These are phyloP conservation scores for Dinocampus coccinellae DNA, from an alignment of 2,888 invertebrate genomes.

Conservation along the genomic window DNA sequence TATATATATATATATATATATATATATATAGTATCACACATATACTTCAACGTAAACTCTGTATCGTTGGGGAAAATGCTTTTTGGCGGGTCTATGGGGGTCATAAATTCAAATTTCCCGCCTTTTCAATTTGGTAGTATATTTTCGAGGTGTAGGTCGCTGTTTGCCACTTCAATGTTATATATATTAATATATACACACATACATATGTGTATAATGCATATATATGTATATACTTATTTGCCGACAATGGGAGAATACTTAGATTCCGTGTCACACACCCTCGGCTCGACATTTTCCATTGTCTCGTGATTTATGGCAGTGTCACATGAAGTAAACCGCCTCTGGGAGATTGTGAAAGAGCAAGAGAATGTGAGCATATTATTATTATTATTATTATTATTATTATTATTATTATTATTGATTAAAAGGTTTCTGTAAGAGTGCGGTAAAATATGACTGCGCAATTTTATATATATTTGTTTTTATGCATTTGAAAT, in stretches of 20 bases:
- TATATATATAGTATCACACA: too few relatives aligned
- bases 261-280: slow-evolving; percentile 58
- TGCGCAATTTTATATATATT: background rate
- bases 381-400: slow-evolving; percentile 41
- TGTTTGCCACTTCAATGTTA: slow-evolving; percentile 31
- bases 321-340: slow-evolving; percentile 21
- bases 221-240: slow-evolving; percentile 9
- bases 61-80: background rate
- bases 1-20: too few relatives aligned
- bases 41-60: slow-evolving; percentile 10
- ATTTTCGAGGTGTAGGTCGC: slow-evolving; percentile 9
- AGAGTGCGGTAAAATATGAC: background rate
- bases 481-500: too few relatives aligned
- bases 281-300: slow-evolving; percentile 48
- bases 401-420: background rate
- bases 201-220: background rate
- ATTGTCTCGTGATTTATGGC: slow-evolving; percentile 65
- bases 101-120: slow-evolving; percentile 37
- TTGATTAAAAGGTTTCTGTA: background rate
- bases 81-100: slow-evolving; percentile 4
- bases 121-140: slow-evolving; percentile 20
- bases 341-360: background rate
- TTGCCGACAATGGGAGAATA: slow-evolving; percentile 44
- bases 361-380: slow-evolving; percentile 28
- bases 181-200: slow-evolving; percentile 27